A percentile compares a stretch with the other conserved stretches of the same genome.
Conservation (phyloP, 2,797 vertebrate genomes). For the Pachyuromys duprasi region DNA sequence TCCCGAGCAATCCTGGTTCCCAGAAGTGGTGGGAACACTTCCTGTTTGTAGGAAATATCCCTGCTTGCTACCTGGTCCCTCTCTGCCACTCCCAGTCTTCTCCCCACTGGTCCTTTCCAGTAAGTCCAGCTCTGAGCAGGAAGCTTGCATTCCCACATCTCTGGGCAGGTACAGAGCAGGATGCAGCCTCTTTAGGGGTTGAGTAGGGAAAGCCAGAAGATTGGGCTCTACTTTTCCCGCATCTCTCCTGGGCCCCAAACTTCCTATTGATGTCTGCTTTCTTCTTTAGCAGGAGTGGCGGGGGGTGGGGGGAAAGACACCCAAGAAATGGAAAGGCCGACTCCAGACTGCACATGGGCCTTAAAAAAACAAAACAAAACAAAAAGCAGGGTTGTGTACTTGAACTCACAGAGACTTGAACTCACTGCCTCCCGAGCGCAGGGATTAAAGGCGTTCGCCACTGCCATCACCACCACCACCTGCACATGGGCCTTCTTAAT, state of each 20-base stretch:
- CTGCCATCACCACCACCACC: background rate
- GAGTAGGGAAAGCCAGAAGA: background rate
- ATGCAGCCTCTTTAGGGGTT: background rate
- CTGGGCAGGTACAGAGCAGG: background rate
- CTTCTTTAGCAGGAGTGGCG: background rate
- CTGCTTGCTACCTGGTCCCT: background rate
- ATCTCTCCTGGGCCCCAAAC: background rate
- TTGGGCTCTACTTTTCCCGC: background rate
- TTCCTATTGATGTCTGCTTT: background rate
- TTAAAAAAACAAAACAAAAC: too few species aligned
- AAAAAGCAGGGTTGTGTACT: too few species aligned
- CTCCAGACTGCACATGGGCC: background rate
- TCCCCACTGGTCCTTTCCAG: conserved; percentile 27
- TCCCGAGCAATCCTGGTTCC: conserved; percentile 30
- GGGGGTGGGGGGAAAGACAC: rapidly evolving
- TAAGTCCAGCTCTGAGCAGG: conserved; percentile 19
- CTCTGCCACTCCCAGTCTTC: background rate
- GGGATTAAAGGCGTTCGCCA: background rate
- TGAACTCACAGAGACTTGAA: background rate
- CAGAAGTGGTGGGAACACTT: conserved; percentile 54
- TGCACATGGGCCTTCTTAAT: background rate
- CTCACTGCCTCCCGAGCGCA: background rate
- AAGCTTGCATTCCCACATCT: background rate
- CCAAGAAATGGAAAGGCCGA: too few species aligned
- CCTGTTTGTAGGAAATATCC: conserved; percentile 43